Conservation (phyloP, 2,888 invertebrate species). For the Andricus quercusramuli region DNA sequence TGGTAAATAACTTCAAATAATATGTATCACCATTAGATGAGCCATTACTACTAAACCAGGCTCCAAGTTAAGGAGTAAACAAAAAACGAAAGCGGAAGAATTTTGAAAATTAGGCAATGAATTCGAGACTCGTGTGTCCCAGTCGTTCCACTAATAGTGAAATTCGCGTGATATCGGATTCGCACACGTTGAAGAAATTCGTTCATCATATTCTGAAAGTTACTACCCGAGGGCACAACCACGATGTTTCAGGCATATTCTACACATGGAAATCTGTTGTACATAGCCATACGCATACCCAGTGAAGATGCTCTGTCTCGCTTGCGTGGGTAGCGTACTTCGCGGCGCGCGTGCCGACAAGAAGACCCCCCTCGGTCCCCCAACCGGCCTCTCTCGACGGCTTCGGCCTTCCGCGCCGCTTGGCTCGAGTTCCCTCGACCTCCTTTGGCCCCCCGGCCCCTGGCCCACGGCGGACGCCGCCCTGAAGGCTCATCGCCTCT, state of each 20-base stretch:
- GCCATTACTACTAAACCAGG: too few species aligned
- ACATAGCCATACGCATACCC: conserved; percentile 26
- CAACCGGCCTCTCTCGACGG: conserved; percentile 57
- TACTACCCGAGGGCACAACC: conserved; percentile 50
- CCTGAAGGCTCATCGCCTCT: conserved; percentile 75
- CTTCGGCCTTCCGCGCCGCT: conserved; percentile 62
- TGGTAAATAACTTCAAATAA: too few species aligned
- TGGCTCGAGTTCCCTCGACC: conserved; percentile 57
- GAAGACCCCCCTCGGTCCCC: conserved; percentile 54
- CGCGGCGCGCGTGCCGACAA: conserved; percentile 76
- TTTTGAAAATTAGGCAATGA: background rate
- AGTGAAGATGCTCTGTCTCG: conserved; percentile 30
- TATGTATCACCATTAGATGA: too few species aligned
- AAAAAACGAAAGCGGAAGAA: background rate
- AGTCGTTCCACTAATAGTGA: background rate
- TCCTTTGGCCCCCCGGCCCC: conserved; percentile 51
- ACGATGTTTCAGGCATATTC: conserved; percentile 54
- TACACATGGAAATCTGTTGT: conserved; percentile 42
- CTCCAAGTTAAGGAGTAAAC: too few species aligned
- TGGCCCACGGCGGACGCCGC: conserved; percentile 65
- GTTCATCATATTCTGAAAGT: conserved; percentile 68
- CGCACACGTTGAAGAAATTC: conserved; percentile 33
- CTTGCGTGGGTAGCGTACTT: conserved; percentile 69
- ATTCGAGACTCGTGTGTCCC: background rate
- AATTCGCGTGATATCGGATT: background rate